A percentile compares a stretch with the other conserved stretches of the same genome.
These are phyloP conservation scores for Nannoperca obscura DNA, from an alignment of 2,797 vertebrate genomes.

Conservation along the genomic window DNA sequence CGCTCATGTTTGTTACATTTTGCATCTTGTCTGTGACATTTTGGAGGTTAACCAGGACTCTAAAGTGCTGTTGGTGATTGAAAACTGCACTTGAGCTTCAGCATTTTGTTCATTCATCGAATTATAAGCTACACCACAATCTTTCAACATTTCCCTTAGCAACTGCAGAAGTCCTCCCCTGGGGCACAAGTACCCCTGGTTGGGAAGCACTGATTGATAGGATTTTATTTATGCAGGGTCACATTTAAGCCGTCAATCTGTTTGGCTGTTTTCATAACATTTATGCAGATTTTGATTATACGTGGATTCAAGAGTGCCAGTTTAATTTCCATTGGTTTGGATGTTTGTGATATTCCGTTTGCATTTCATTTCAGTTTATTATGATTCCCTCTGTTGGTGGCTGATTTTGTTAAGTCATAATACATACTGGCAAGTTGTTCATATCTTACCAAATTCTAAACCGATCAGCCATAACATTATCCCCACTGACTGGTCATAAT, in stretches of 20 bases:
- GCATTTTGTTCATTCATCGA: not conserved
- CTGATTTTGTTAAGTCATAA: constrained; percentile 13
- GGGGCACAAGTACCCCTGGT: not conserved
- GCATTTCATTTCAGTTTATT: constrained; percentile 13
- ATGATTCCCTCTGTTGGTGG: constrained; percentile 1
- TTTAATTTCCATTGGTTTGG: constrained; percentile 25
- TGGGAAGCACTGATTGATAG: not conserved
- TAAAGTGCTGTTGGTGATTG: not conserved
- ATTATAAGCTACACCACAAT: not conserved
- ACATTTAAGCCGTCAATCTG: constrained; percentile 18
- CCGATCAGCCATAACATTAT: no score
- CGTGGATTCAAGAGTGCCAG: not conserved
- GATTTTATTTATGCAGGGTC: not conserved
- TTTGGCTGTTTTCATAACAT: constrained; percentile 17
- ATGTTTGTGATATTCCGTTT: not conserved
- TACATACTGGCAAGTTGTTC: constrained; percentile 3
- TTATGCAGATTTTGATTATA: constrained; percentile 5
- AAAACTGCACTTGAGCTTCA: not conserved
- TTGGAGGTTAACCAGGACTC: not conserved
- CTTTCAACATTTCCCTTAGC: not conserved
- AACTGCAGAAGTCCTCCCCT: not conserved
- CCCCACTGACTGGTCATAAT: no score
- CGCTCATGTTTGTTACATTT: not conserved
- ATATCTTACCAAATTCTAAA: constrained; percentile 20
- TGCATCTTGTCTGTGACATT: not conserved